Evolutionary conservation across 2,797 vertebrate species (phyloP), one percentile per base, ranked within the genome.

Genomic region (Momotus momota): DNA sequence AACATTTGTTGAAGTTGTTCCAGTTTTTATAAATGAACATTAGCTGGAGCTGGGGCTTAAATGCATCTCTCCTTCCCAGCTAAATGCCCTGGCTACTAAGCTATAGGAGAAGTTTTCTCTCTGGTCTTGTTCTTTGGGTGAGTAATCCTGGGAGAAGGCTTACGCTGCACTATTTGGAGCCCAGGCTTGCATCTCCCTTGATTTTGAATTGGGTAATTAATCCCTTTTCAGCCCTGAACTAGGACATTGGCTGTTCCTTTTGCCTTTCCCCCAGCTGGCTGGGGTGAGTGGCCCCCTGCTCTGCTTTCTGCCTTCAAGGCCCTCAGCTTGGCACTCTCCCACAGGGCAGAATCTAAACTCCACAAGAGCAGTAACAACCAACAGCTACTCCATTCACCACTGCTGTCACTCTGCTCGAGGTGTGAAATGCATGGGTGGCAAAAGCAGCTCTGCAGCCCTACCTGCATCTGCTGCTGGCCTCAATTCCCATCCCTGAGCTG

Each of bases 331-430:
- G 57, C 31, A 7, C 31, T 40, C 3, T 8, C 6, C 14, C 3
- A 2, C 9, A 20, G 14, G 27, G 31, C 26, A 41, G 27, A 33
- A 13, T 33, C 22, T 43, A 26, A 41, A 62, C 51, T 6, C 38
- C 41, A 6, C 48, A 27, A 45, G n/a, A 62, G 45, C 33, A 22
- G 26, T 15, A n/a, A 31, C 38, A 64, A 8, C 38, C 4, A 18
- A 7, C 6, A 6, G 15, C 19, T 20, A 1, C 19, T 64, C 9
- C 10, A 0, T 23, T 84, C 22, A 3, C 40, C 2, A 18, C 46
- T 66, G 31, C 65, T 12, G 65, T 33, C 2, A 1, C 33, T 33
- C 38, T 33, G 26, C 55, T 45, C 5, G 4, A 66, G 69, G 14
- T 2, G 7, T n/a, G 35, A 80, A 31, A 17, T 10, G 7, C 5